Conservation (phyloP, 2,113 vertebrate species). For the Athene noctua region DNA sequence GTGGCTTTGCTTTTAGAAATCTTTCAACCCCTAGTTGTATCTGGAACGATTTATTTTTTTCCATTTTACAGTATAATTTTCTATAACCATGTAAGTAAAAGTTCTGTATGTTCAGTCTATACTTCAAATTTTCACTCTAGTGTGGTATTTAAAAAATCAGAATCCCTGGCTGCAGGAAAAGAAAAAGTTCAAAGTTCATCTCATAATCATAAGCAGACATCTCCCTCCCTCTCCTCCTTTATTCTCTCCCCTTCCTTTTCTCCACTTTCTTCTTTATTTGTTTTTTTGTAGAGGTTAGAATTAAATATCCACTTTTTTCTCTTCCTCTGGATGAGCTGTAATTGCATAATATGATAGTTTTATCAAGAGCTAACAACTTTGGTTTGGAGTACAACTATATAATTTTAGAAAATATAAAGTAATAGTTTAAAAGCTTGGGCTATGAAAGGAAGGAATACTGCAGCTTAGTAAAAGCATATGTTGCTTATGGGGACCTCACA, state of each 20-base stretch:
- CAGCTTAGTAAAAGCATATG: conserved; percentile 80
- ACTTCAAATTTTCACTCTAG: conserved; percentile 56
- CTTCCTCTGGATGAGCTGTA: conserved; percentile 43
- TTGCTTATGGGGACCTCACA: conserved; percentile 71
- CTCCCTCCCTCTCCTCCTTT: not conserved
- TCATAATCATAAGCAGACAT: conserved; percentile 78
- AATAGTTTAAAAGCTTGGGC: conserved; percentile 61
- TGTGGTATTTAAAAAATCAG: conserved; percentile 58
- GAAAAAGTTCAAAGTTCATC: conserved; percentile 72
- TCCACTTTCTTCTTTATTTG: not conserved
- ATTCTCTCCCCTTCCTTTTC: not conserved
- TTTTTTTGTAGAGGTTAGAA: not conserved
- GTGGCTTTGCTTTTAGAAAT: conserved; percentile 39
- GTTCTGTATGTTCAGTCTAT: not conserved
- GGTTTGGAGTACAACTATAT: conserved; percentile 48
- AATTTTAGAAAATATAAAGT: conserved; percentile 66
- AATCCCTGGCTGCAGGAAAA: conserved; percentile 67
- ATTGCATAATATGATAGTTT: conserved; percentile 68
- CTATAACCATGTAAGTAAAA: conserved; percentile 18
- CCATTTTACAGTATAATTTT: conserved; percentile 38
- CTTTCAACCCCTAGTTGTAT: conserved; percentile 61
- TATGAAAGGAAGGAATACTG: conserved; percentile 57
- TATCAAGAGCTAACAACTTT: conserved; percentile 68
- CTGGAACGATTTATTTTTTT: conserved; percentile 62
- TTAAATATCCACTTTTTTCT: conserved; percentile 11